Evolutionary conservation across 2,888 invertebrate species (phyloP).

Genomic region (Endotricha flammealis): DNA sequence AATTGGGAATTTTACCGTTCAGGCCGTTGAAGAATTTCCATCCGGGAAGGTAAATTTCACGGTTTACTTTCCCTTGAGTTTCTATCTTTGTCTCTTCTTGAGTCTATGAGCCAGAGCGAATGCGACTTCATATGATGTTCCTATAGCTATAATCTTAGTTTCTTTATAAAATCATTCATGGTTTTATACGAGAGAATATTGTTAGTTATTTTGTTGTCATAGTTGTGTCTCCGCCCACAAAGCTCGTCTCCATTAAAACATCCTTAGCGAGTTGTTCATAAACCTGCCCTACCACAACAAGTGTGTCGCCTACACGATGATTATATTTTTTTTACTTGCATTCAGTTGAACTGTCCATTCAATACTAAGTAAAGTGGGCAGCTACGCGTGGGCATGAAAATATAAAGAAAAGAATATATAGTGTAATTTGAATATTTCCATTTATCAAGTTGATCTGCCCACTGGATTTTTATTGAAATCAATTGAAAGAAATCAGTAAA

Average conservation of each 20-base stretch:
- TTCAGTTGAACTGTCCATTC: background rate
- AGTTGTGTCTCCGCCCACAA: slow-evolving; percentile 8
- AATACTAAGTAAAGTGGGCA: background rate
- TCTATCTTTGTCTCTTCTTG: background rate
- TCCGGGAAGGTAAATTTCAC: background rate
- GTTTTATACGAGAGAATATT: slow-evolving; percentile 3
- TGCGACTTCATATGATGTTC: background rate
- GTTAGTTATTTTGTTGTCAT: slow-evolving; percentile 10
- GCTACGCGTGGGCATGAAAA: background rate
- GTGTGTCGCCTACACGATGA: slow-evolving; percentile 26
- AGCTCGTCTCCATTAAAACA: slow-evolving; percentile 21
- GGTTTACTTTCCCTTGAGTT: background rate
- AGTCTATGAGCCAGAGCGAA: background rate
- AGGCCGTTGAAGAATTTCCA: background rate
- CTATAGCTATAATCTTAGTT: background rate
- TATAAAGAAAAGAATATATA: no score
- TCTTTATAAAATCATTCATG: slow-evolving; percentile 6
- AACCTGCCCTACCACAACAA: slow-evolving; percentile 58
- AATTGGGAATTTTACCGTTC: background rate
- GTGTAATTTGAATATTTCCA: no score
- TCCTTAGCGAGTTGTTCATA: slow-evolving; percentile 33
- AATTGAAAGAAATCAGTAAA: no score
- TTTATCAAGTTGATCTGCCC: no score
- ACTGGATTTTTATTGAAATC: no score
- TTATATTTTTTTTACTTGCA: slow-evolving; percentile 1